A percentile compares a stretch with the other conserved stretches of the same genome.
These are phyloP conservation scores for Ophraella communa DNA, from an alignment of 2,888 invertebrate genomes.

Conservation along the genomic window DNA sequence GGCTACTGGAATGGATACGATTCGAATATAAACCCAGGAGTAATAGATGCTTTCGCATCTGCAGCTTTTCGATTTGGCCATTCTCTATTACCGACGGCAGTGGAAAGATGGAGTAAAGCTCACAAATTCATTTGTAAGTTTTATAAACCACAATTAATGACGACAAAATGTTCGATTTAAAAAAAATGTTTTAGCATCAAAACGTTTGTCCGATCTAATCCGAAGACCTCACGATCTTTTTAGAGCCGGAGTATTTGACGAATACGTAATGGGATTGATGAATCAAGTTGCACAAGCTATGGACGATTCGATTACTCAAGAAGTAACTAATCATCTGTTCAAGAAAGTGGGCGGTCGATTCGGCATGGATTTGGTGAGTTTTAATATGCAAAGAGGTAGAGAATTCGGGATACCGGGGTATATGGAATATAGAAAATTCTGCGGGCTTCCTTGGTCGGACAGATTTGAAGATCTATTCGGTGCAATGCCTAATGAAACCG, in stretches of 20 bases:
- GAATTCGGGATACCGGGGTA: slow-evolving; percentile 92
- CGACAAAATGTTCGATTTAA: no score
- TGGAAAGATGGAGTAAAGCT: slow-evolving; percentile 93
- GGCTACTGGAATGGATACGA: slow-evolving; percentile 87
- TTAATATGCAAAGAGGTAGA: slow-evolving; percentile 92
- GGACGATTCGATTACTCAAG: slow-evolving; percentile 90
- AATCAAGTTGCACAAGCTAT: slow-evolving; percentile 94
- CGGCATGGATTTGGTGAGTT: slow-evolving; percentile 89
- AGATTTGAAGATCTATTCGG: slow-evolving; percentile 83
- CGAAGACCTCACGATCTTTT: slow-evolving; percentile 89
- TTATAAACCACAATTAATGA: no score
- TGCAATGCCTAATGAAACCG: slow-evolving; percentile 88
- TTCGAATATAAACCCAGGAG: slow-evolving; percentile 82
- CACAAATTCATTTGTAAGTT: slow-evolving; percentile 86
- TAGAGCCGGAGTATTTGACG: slow-evolving; percentile 87
- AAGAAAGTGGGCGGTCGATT: slow-evolving; percentile 77
- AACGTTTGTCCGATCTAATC: slow-evolving; percentile 85
- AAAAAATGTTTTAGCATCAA: slow-evolving; percentile 71
- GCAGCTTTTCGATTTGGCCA: slow-evolving; percentile 94
- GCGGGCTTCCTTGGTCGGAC: slow-evolving; percentile 80
- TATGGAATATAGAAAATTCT: slow-evolving; percentile 92
- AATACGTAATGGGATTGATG: slow-evolving; percentile 91
- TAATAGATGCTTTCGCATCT: slow-evolving; percentile 88
- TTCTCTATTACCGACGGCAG: slow-evolving; percentile 86
- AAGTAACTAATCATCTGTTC: slow-evolving; percentile 91